Conservation (phyloP, 2,888 invertebrate species). For the Polydrusus pterygomalis region DNA sequence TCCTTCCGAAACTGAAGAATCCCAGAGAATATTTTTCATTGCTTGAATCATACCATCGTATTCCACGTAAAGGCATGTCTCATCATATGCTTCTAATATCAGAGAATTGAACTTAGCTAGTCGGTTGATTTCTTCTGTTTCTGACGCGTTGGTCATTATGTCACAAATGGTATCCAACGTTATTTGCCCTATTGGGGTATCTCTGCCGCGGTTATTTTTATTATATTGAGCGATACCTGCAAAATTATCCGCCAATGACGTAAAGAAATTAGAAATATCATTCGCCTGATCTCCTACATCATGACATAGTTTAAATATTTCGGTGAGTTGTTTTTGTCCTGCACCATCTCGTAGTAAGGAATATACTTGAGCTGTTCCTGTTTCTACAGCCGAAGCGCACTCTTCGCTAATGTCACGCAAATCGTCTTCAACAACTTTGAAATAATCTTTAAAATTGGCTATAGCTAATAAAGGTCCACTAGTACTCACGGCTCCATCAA, state of each 20-base stretch:
- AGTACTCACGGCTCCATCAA: constrained; percentile 89
- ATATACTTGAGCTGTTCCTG: constrained; percentile 74
- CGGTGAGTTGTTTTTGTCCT: constrained; percentile 79
- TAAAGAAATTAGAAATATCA: constrained; percentile 90
- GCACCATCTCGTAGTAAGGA: constrained; percentile 77
- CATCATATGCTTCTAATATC: constrained; percentile 78
- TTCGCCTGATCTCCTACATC: constrained; percentile 69
- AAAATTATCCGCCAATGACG: constrained; percentile 87
- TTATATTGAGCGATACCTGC: constrained; percentile 95
- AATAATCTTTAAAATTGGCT: constrained; percentile 91
- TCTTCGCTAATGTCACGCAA: constrained; percentile 79
- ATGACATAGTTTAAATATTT: constrained; percentile 85
- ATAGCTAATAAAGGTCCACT: constrained; percentile 92
- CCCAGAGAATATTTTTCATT: constrained; percentile 81
- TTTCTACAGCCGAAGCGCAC: constrained; percentile 78
- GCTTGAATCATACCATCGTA: constrained; percentile 85
- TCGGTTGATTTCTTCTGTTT: constrained; percentile 77
- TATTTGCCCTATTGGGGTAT: constrained; percentile 79
- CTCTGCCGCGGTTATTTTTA: constrained; percentile 76
- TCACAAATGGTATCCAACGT: constrained; percentile 89
- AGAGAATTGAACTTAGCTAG: constrained; percentile 84
- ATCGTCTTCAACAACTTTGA: constrained; percentile 85
- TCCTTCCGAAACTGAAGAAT: constrained; percentile 67
- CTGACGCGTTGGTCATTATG: constrained; percentile 77
- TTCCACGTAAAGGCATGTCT: constrained; percentile 88